Conservation (phyloP, 2,113 vertebrate species). For the Pipra filicauda region DNA sequence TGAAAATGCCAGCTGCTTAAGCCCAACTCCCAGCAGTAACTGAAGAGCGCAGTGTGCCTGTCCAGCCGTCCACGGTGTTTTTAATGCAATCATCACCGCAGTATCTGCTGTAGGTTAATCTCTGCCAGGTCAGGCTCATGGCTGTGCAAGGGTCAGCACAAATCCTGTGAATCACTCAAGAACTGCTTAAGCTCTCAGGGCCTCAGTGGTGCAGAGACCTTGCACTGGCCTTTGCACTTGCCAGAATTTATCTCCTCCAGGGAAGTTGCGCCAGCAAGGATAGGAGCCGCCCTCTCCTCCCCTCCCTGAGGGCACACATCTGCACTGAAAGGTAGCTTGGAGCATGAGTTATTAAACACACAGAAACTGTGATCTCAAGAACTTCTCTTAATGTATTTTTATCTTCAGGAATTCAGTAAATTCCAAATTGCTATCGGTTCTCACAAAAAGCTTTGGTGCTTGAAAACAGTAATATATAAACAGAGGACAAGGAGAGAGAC, state of each 20-base stretch:
- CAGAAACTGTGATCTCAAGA: conserved; percentile 5
- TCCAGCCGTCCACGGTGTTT: fast-evolving
- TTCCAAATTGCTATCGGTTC: not conserved
- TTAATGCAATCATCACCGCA: fast-evolving
- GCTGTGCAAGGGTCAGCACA: not conserved
- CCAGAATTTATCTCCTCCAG: not conserved
- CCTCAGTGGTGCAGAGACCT: not conserved
- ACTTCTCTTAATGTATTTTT: not conserved
- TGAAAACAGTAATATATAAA: not conserved
- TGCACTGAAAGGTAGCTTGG: not conserved
- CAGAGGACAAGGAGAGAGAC: not conserved
- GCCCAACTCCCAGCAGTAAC: not conserved
- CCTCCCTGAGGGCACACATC: not conserved
- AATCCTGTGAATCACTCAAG: not conserved
- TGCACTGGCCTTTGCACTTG: not conserved
- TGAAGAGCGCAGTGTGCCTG: not conserved
- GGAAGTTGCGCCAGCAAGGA: not conserved
- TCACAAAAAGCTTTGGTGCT: not conserved
- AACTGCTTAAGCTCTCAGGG: not conserved
- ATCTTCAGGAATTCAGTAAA: conserved; percentile 21
- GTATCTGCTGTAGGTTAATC: not conserved
- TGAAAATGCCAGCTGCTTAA: not conserved
- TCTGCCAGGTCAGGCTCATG: not conserved
- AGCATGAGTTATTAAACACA: conserved; percentile 27
- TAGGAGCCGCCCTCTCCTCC: not conserved